Percentiles rank a stretch among this genome's conserved stretches.
phyloP scores from a whole-genome alignment of 2,888 invertebrate genomes.

The Sminthurides aquaticus region DNA sequence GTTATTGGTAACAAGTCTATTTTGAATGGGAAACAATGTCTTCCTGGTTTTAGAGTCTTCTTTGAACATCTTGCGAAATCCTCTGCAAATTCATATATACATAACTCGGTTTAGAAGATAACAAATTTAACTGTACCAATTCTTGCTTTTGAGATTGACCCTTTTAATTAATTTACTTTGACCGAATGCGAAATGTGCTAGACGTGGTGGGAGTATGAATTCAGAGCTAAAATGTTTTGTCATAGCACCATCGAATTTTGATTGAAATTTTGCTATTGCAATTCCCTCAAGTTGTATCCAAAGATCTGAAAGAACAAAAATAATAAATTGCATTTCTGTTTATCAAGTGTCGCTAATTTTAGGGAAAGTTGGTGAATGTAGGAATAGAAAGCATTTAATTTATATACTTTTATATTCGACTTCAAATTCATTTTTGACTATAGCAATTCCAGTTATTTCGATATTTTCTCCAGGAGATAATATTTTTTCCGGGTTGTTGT shows the following conservation, averaged over 20 bases:
- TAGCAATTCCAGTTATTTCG: background rate
- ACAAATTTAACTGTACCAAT: too few species aligned
- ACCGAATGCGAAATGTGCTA: background rate
- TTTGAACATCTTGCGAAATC: too few species aligned
- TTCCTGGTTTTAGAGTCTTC: background rate
- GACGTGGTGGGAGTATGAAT: slow-evolving; percentile 5
- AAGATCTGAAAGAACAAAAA: slow-evolving; percentile 4
- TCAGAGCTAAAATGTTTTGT: slow-evolving; percentile 5
- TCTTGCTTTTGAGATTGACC: too few species aligned
- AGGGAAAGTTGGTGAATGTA: too few species aligned
- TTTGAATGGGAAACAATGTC: slow-evolving; percentile 14
- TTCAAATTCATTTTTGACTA: background rate
- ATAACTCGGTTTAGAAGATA: too few species aligned
- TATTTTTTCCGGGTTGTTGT: background rate
- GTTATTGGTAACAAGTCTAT: background rate
- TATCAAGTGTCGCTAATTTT: background rate
- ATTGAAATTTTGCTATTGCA: slow-evolving; percentile 10
- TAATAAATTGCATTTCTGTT: background rate
- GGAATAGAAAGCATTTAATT: too few species aligned
- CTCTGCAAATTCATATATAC: too few species aligned
- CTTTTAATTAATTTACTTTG: too few species aligned
- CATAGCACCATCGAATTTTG: slow-evolving; percentile 8
- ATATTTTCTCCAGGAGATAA: background rate
- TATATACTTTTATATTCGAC: background rate
- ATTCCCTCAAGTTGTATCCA: slow-evolving; percentile 10